Evolutionary conservation across 2,888 invertebrate species (phyloP).

Genomic region (Ceriagrion tenellum): DNA sequence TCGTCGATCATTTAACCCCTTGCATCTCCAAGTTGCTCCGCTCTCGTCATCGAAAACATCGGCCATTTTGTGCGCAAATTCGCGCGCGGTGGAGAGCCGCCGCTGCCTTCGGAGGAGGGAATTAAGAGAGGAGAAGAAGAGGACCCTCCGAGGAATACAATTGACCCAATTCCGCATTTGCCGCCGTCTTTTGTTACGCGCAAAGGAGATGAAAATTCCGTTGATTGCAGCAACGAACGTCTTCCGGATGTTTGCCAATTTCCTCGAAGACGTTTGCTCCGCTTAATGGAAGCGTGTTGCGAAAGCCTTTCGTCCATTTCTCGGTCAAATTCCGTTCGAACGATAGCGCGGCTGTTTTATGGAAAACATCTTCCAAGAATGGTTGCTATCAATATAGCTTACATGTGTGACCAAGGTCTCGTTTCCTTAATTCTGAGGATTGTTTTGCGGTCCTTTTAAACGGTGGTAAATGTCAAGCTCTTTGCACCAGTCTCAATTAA

Average conservation of each 20-base stretch:
- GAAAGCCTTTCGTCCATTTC: constrained; percentile 25
- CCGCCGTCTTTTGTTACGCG: constrained; percentile 49
- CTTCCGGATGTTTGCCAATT: constrained; percentile 62
- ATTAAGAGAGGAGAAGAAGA: neutral
- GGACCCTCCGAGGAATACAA: constrained; percentile 40
- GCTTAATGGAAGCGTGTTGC: constrained; percentile 43
- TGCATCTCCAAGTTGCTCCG: neutral
- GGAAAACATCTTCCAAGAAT: neutral
- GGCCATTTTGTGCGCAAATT: constrained; percentile 40
- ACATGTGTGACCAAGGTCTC: too few relatives aligned
- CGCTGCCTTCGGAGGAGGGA: neutral
- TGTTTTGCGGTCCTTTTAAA: too few relatives aligned
- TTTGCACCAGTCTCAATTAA: too few relatives aligned
- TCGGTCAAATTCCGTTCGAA: neutral
- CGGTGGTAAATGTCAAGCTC: too few relatives aligned
- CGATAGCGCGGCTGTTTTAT: neutral
- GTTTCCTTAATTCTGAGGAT: too few relatives aligned
- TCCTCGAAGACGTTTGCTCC: constrained; percentile 49
- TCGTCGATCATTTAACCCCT: neutral
- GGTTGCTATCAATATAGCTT: neutral
- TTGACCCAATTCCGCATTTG: constrained; percentile 54
- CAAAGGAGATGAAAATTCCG: constrained; percentile 48
- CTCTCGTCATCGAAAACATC: constrained; percentile 22
- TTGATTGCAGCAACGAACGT: constrained; percentile 61
- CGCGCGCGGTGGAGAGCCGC: neutral